Evolutionary conservation across 2,888 invertebrate genomes (phyloP).

Genomic region (Boloria euphrosyne): DNA sequence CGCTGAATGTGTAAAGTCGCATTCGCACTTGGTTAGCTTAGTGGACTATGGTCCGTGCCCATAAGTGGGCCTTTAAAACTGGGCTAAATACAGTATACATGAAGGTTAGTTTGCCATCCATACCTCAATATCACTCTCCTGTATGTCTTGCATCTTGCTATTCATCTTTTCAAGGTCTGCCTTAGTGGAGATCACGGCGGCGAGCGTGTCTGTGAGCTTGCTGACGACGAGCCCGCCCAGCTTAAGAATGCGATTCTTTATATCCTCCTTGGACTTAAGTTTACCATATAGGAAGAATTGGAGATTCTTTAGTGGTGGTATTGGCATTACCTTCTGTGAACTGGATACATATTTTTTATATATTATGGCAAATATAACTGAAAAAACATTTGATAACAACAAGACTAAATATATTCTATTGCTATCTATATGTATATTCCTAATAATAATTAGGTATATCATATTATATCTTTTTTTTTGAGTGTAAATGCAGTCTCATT

Average conservation of each 20-base stretch:
- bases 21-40: too few species aligned
- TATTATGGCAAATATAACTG: too few species aligned
- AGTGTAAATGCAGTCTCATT: too few species aligned
- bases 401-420: too few species aligned
- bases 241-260: constrained; percentile 86
- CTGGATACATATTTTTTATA: constrained; percentile 53
- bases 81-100: too few species aligned
- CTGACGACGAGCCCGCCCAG: constrained; percentile 89
- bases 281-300: constrained; percentile 87
- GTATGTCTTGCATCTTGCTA: constrained; percentile 85
- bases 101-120: background rate
- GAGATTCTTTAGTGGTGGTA: constrained; percentile 88
- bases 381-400: background rate
- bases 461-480: too few species aligned
- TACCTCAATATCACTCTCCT: constrained; percentile 86
- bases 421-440: too few species aligned
- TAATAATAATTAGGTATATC: too few species aligned
- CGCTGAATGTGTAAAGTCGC: too few species aligned
- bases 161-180: constrained; percentile 86
- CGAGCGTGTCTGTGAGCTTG: constrained; percentile 84
- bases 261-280: constrained; percentile 80
- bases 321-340: constrained; percentile 84
- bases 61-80: too few species aligned
- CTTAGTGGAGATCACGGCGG: constrained; percentile 89
- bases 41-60: too few species aligned